Conservation (phyloP, 2,888 invertebrate species). For the Rhyacophila evoluta region DNA sequence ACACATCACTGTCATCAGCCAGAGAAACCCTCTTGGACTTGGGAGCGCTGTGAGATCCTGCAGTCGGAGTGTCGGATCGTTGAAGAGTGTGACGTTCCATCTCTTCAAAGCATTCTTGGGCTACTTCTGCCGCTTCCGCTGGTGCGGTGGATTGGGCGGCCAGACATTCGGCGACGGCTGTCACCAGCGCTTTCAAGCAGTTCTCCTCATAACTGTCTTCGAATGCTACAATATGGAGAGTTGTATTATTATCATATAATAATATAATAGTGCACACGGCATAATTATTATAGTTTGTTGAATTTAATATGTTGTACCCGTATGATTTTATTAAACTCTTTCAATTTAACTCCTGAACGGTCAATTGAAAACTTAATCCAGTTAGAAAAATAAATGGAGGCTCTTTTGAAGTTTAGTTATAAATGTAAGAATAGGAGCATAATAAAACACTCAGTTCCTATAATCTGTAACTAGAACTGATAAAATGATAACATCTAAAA, state of each 20-base stretch:
- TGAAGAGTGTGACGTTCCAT: neutral
- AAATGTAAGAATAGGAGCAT: too few relatives aligned
- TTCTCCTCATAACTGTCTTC: neutral
- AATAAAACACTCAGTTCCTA: too few relatives aligned
- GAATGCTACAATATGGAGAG: neutral
- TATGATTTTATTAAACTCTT: too few relatives aligned
- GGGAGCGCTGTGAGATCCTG: neutral
- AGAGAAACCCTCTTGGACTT: neutral
- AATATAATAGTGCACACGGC: too few relatives aligned
- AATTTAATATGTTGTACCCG: too few relatives aligned
- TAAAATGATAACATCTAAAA: too few relatives aligned
- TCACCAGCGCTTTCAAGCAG: conserved; percentile 60
- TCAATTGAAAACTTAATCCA: too few relatives aligned
- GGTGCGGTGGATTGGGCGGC: conserved; percentile 57
- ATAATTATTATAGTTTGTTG: too few relatives aligned
- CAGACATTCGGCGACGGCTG: conserved; percentile 60
- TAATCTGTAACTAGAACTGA: too few relatives aligned
- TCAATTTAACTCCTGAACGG: too few relatives aligned
- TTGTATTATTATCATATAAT: neutral
- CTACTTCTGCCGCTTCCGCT: conserved; percentile 57
- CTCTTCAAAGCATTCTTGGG: conserved; percentile 47
- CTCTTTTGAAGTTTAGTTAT: too few relatives aligned
- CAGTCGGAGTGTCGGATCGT: neutral
- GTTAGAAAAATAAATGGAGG: too few relatives aligned
- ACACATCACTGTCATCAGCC: neutral